Evolutionary conservation across 2,888 invertebrate species (phyloP).

Genomic region (Papilio gigon): DNA sequence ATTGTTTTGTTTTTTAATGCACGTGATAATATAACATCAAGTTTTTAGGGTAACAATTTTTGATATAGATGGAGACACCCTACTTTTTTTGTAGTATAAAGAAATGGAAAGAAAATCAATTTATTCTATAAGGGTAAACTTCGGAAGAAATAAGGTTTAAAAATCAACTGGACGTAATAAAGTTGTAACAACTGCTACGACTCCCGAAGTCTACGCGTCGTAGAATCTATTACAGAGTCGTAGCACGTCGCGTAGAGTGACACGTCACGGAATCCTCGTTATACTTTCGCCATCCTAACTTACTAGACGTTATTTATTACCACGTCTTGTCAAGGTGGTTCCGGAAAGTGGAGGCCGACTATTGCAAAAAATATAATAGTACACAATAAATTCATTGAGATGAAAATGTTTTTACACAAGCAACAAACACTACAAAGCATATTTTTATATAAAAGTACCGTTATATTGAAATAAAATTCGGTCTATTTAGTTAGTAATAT

Average conservation of each 20-base stretch:
- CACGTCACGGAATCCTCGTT: constrained; percentile 18
- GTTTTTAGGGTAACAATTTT: not conserved
- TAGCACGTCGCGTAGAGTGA: constrained; percentile 32
- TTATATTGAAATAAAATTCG: constrained; percentile 7
- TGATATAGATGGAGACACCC: not conserved
- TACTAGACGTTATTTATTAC: constrained; percentile 1
- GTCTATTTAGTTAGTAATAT: constrained; percentile 3
- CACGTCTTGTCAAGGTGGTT: not conserved
- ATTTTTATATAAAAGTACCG: not conserved
- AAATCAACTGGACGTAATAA: constrained; percentile 16
- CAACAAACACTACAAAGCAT: too few relatives aligned
- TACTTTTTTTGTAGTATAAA: not conserved
- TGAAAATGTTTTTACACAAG: too few relatives aligned
- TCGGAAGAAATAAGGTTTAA: constrained; percentile 4
- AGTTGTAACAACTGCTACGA: constrained; percentile 25
- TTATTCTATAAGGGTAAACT: not conserved
- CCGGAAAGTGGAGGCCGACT: not conserved
- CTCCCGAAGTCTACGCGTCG: too few relatives aligned
- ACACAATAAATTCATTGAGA: not conserved
- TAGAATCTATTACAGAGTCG: constrained; percentile 22
- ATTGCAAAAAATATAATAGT: not conserved
- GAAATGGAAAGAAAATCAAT: not conserved
- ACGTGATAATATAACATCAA: not conserved
- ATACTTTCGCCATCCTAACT: constrained; percentile 16
- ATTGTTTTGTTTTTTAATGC: constrained; percentile 25